These are phyloP conservation scores for Coilia nasus DNA, from an alignment of 2,797 vertebrate species.

Conservation along the genomic window DNA sequence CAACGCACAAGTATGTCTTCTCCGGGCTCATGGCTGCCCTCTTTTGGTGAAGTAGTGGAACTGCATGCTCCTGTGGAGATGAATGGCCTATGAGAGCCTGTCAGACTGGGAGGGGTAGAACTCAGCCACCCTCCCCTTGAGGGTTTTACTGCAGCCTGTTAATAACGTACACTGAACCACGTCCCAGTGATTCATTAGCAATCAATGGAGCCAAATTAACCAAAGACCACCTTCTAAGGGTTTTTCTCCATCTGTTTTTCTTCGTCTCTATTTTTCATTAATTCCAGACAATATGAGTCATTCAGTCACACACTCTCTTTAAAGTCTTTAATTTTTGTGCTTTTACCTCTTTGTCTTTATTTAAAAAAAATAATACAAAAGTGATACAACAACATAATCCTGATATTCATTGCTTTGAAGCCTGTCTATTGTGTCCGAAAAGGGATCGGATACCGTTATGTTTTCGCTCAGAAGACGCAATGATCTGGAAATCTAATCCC, in stretches of 20 bases:
- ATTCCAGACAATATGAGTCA: background rate
- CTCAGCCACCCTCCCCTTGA: background rate
- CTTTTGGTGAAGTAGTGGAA: background rate
- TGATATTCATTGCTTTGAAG: background rate
- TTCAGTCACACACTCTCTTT: background rate
- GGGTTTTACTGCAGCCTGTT: constrained; percentile 1
- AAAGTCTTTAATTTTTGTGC: constrained; percentile 27
- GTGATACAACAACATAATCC: background rate
- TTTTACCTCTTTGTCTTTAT: constrained; percentile 10
- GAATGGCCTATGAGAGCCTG: constrained; percentile 4
- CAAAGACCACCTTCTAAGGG: background rate
- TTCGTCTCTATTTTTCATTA: background rate
- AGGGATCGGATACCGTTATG: background rate
- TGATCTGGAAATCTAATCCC: background rate
- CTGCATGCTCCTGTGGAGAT: background rate
- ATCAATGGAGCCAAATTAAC: constrained; percentile 1
- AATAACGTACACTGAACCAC: background rate
- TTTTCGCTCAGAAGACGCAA: background rate
- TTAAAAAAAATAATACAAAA: background rate
- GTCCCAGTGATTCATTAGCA: background rate
- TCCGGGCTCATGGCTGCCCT: constrained; percentile 6
- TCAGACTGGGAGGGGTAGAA: constrained; percentile 3
- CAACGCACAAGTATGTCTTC: background rate
- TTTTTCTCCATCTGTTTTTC: background rate
- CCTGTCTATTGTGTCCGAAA: background rate